Evolutionary conservation across 2,113 vertebrate species (phyloP), one percentile per base, ranked within the genome.

Genomic region (Triplophysa dalaica): DNA sequence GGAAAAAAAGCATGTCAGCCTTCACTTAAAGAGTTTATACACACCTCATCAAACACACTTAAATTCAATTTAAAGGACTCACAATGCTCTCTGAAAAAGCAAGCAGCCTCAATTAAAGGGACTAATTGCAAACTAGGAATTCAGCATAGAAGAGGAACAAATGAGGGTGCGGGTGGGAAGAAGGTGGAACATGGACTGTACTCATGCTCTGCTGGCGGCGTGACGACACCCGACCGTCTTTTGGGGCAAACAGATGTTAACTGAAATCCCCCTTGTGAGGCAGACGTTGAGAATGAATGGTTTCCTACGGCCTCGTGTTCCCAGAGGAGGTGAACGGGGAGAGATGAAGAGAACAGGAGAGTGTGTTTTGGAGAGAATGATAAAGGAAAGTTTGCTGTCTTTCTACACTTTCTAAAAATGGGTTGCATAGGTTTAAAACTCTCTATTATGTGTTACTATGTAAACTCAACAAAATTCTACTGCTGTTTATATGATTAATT

Each of bases 101-200:
- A 89, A 89, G 91, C 91, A 89, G 81, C 88, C 87, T 83, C 88
- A 89, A 92, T 93, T 90, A 93, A 88, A 70, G 81, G 72, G 83
- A 89, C 86, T 87, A 90, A 92, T 88, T 88, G 88, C 85, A 89
- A 92, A 92, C 93, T 90, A 91, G 83, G 87, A 75, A 78, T 89
- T 90, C 91, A 88, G 91, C 87, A 89, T 90, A 90, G 90, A 89
- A 86, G 90, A 91, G 86, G 77, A 79, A 12, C 24, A 22, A 77
- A 52, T n/a, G 17, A 65, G 67, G 3, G 75, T 64, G 33, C 2
- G 33, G 0, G 72, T 43, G 65, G 3, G 56, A 22, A 22, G 38
- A 38, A 41, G 72, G 68, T 76, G 41, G 61, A 58, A 16, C 52
- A 41, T 21, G 29, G 19, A 22, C 29, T 21, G 29, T 41, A 2